Evolutionary conservation across 2,797 vertebrate genomes (phyloP).

Genomic region (Brotula barbata): DNA sequence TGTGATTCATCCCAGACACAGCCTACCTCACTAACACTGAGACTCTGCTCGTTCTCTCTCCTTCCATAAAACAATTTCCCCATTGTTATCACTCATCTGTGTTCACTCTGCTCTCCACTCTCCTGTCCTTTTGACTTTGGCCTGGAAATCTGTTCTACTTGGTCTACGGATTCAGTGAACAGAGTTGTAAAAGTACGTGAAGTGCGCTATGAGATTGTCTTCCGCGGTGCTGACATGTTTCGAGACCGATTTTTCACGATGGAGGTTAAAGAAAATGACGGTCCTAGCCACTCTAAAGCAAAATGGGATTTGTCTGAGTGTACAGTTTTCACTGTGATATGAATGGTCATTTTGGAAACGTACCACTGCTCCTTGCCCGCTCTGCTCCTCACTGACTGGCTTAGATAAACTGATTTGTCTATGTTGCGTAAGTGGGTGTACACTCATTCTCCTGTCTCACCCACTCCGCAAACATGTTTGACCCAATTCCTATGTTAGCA

Average conservation of each 20-base stretch:
- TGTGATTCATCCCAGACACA: constrained; percentile 74
- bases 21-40: constrained; percentile 50
- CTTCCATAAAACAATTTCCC: constrained; percentile 31
- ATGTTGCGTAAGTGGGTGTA: neutral
- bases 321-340: constrained; percentile 35
- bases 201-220: neutral
- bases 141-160: constrained; percentile 12
- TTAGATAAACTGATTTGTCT: constrained; percentile 56
- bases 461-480: constrained; percentile 67
- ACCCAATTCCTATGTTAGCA: constrained; percentile 73
- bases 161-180: neutral
- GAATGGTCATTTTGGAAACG: constrained; percentile 60
- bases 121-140: constrained; percentile 33
- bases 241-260: too few species aligned
- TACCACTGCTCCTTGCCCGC: constrained; percentile 37
- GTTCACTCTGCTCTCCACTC: constrained; percentile 4
- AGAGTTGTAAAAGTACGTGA: constrained; percentile 2
- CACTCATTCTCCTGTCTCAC: constrained; percentile 55
- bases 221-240: constrained; percentile 6
- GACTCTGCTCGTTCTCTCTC: constrained; percentile 24
- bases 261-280: neutral
- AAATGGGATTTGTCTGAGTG: constrained; percentile 22
- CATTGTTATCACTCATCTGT: constrained; percentile 35
- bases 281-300: constrained; percentile 22
- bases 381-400: constrained; percentile 39